Conservation (phyloP, 2,888 invertebrate genomes). For the Tetragonisca angustula region DNA sequence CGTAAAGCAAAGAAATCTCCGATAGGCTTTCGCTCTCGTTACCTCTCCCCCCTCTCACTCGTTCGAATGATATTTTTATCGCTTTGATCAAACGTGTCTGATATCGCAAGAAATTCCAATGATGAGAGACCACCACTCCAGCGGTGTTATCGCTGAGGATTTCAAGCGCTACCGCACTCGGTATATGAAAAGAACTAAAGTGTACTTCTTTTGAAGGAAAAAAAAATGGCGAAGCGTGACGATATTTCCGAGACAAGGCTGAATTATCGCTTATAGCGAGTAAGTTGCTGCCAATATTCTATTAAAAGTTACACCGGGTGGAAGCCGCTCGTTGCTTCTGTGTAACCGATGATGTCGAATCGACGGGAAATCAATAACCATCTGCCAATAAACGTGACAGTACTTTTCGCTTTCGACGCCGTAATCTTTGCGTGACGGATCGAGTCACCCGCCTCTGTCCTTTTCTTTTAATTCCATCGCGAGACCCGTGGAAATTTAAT, state of each 20-base stretch:
- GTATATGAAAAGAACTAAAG: not conserved
- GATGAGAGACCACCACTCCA: not conserved
- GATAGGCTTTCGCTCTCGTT: conserved; percentile 66
- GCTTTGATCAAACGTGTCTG: conserved; percentile 41
- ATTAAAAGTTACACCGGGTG: conserved; percentile 20
- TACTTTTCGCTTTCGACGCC: conserved; percentile 46
- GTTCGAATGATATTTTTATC: conserved; percentile 43
- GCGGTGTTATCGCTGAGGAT: not conserved
- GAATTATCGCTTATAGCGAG: not conserved
- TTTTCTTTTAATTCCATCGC: not conserved
- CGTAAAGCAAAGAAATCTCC: conserved; percentile 68
- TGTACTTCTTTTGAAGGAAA: too few species aligned
- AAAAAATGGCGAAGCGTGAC: not conserved
- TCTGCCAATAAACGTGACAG: conserved; percentile 49
- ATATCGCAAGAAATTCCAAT: conserved; percentile 14
- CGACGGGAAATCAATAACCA: conserved; percentile 61
- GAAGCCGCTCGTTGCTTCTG: conserved; percentile 45
- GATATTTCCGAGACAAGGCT: not conserved
- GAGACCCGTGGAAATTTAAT: not conserved
- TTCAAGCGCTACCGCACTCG: not conserved
- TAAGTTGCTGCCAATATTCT: conserved; percentile 8
- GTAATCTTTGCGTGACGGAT: conserved; percentile 40
- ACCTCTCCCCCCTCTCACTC: conserved; percentile 19
- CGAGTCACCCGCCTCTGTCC: not conserved
- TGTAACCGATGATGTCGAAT: conserved; percentile 49